Evolutionary conservation across 1,140 invertebrate genomes (phyloP), one percentile per base, ranked within the genome.

Genomic region (Papilio aristodemus): DNA sequence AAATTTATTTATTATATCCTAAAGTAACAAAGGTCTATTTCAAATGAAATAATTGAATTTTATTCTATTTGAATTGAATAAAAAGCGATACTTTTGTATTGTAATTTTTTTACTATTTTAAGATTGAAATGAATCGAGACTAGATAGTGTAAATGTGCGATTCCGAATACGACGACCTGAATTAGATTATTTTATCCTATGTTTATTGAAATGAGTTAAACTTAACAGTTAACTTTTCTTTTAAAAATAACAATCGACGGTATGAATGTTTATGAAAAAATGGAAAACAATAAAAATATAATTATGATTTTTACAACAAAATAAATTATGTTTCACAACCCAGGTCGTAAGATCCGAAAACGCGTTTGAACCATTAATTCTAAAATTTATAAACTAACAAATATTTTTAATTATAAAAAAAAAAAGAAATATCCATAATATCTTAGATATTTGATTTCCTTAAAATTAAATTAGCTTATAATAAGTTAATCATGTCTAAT

Each of bases 401-500:
- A 80, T 80, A 82, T 74, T 67, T 79, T 79, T 79, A 78, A 69
- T 77, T 74, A 77, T 80, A 78, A 73, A 78, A 76, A 84, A 78
- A 78, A 81, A 78, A 78, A 81, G 80, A 80, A 76, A 83, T 85
- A 81, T 76, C 75, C 79, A 76, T 83, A 86, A 89, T 88, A 91
- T 91, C 86, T 89, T 89, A 85, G 87, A 90, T 90, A 89, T 90
- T 86, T 77, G 81, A 84, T 83, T 80, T 84, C 78, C 85, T 85
- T 85, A 88, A 87, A 67, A 73, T 71, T 77, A 78, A 79, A 81
- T 80, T 81, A 87, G 77, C 87, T 85, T 89, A 87, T 66, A 84
- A 89, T 90, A 88, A 89, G 86, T 89, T 88, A 89, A 85, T 84
- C 82, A 89, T 87, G 87, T 84, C 85, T 88, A 90, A 85, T 80